Evolutionary conservation across 2,113 vertebrate species (phyloP), one percentile per base, ranked within the genome.

Genomic region (Pangasianodon gigas): DNA sequence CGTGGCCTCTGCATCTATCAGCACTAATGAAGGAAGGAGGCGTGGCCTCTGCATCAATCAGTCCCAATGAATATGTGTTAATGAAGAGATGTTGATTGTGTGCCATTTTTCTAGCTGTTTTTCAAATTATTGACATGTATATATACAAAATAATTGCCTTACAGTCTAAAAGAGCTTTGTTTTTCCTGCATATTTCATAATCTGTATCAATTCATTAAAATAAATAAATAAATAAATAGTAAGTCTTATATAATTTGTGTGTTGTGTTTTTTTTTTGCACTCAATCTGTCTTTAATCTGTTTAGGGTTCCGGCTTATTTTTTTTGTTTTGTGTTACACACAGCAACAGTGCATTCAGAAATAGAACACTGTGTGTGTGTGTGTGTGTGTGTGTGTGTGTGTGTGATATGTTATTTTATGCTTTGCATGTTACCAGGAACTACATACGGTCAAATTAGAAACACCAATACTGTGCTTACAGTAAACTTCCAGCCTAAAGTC

Each of bases 351-450:
- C 44, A 79, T 26, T 79, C 24, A 48, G 21, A 79, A 79, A 26
- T 26, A 75, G 71, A 44, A 14, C 44, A 54, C 29, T 84, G 60
- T 88, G 87, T 67, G 37, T 52, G 77, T 80, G 77, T 51, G 77
- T n/a, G 46, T 80, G 75, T 51, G 46, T 79, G 44, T 79, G 77
- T n/a, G 13, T n/a, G 46, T 7, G 46, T n/a, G 46, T n/a, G 48
- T n/a, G 48, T 52, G 77, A 9, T 51, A 9, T 2, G 46, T 4
- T 13, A 26, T 79, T 24, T 48, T 29, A 41, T 79, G 9, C 2
- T 48, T 79, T 51, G 75, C 24, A 29, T 79, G 46, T 79, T 80
- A 80, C 77, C 46, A 80, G 77, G 77, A 80, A 79, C 9, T 46
- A 79, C 21, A 79, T 26, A 26, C 3, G 46, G 77, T 16, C 77